Percentiles rank a stretch among this genome's conserved stretches.
These are phyloP conservation scores for Zoanthus gigantus DNA, from an alignment of 92 coral and sea anemone genomes.

Conservation along the genomic window DNA sequence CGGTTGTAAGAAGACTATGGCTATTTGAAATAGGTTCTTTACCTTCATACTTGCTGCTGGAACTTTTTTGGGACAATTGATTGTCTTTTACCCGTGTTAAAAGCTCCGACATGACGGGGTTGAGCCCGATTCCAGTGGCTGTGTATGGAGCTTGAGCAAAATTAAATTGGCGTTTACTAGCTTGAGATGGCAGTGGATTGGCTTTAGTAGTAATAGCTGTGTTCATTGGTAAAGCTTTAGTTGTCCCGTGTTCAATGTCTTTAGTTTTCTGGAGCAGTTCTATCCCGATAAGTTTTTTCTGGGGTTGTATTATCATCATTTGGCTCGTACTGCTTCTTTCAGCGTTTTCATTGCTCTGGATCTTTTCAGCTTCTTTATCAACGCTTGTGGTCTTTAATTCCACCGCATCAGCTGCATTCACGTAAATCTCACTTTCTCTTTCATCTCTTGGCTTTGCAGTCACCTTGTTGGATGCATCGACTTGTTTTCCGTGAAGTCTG, in stretches of 20 bases:
- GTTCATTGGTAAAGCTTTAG: background rate
- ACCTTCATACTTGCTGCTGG: background rate
- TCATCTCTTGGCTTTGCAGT: background rate
- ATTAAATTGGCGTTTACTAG: conserved; percentile 3
- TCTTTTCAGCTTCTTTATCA: background rate
- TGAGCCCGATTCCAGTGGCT: background rate
- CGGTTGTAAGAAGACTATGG: background rate
- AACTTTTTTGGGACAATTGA: background rate
- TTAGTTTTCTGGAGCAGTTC: background rate
- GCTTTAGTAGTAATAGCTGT: background rate
- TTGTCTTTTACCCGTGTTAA: conserved; percentile 15
- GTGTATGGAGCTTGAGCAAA: background rate
- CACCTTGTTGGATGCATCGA: background rate
- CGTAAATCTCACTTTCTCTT: background rate
- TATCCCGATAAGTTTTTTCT: background rate
- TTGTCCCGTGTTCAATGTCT: background rate
- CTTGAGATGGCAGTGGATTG: background rate
- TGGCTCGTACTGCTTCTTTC: background rate
- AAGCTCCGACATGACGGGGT: conserved; percentile 23
- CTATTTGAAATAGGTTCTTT: background rate
- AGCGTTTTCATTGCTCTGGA: background rate
- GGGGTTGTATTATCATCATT: background rate
- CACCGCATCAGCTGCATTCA: background rate
- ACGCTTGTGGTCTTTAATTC: background rate
- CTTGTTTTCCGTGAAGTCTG: background rate